phyloP scores from a whole-genome alignment of 2,113 vertebrate species.

The Dromiciops gliroides region DNA sequence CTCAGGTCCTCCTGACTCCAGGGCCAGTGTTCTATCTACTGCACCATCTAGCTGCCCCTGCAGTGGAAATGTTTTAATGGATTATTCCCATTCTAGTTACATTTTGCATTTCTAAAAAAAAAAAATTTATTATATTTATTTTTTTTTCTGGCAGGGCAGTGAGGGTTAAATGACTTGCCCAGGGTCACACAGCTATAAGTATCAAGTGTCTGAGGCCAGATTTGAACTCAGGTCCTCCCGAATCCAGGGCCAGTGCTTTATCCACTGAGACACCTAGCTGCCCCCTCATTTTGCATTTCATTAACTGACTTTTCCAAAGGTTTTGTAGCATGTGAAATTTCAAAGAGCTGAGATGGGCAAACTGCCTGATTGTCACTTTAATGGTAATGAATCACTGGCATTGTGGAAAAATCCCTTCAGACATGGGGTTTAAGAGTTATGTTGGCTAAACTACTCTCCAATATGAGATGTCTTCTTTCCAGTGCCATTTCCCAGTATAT shows the following conservation, averaged over 20 bases:
- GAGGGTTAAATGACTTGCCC: no score
- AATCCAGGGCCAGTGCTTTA: no score
- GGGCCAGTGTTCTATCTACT: no score
- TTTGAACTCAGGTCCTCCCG: no score
- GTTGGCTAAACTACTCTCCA: not conserved
- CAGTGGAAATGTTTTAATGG: constrained; percentile 33
- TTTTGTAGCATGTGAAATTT: constrained; percentile 43
- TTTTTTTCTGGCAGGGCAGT: no score
- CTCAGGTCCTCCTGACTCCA: no score
- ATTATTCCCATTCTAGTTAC: not conserved
- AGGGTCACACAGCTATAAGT: no score
- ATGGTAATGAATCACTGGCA: not conserved
- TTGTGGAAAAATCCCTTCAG: not conserved
- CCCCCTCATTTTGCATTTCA: constrained; percentile 34
- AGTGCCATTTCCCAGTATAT: constrained; percentile 27
- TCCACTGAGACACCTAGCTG: no score
- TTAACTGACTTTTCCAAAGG: constrained; percentile 24
- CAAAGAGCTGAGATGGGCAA: not conserved
- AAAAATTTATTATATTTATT: no score
- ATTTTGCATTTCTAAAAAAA: constrained; percentile 38
- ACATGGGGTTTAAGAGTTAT: not conserved
- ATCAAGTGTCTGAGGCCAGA: no score
- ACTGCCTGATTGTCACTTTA: not conserved
- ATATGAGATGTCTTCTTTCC: constrained; percentile 35
- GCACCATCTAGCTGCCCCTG: no score